phyloP scores from a whole-genome alignment of 2,113 vertebrate species.

The Ammodytes dubius region DNA sequence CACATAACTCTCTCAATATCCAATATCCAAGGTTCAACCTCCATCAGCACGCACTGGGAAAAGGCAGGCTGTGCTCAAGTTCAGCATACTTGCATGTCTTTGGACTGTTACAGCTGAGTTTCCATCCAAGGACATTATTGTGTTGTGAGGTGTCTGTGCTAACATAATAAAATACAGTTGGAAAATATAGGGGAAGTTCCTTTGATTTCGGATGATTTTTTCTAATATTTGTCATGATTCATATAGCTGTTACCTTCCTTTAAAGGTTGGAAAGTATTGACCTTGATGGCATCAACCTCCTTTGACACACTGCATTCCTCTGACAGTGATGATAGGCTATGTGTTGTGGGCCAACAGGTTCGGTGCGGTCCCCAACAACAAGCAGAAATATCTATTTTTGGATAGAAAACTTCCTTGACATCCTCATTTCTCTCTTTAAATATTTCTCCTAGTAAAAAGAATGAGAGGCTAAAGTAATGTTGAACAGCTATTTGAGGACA shows the following conservation, averaged over 20 bases:
- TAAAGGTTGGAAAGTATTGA: conserved; percentile 5
- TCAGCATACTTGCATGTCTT: neutral
- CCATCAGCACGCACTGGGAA: neutral
- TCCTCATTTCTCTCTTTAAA: neutral
- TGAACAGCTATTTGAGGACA: neutral
- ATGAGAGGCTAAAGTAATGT: neutral
- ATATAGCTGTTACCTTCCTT: neutral
- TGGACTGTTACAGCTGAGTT: neutral
- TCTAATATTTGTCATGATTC: too few species aligned
- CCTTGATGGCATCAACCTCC: conserved; percentile 4
- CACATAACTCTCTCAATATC: neutral
- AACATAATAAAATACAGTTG: neutral
- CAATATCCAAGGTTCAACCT: conserved; percentile 10
- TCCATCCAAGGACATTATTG: neutral
- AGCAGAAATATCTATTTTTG: neutral
- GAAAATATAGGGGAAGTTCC: neutral
- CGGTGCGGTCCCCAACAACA: too few species aligned
- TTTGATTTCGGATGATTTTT: too few species aligned
- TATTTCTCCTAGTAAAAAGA: neutral
- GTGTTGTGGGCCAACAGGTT: conserved; percentile 22
- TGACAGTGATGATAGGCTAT: conserved; percentile 20
- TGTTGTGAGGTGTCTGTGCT: neutral
- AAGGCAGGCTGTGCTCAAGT: neutral
- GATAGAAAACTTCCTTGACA: neutral
- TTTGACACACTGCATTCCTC: conserved; percentile 1